Evolutionary conservation across 2,113 vertebrate genomes (phyloP).

Genomic region (Phalacrocorax brasilianus): DNA sequence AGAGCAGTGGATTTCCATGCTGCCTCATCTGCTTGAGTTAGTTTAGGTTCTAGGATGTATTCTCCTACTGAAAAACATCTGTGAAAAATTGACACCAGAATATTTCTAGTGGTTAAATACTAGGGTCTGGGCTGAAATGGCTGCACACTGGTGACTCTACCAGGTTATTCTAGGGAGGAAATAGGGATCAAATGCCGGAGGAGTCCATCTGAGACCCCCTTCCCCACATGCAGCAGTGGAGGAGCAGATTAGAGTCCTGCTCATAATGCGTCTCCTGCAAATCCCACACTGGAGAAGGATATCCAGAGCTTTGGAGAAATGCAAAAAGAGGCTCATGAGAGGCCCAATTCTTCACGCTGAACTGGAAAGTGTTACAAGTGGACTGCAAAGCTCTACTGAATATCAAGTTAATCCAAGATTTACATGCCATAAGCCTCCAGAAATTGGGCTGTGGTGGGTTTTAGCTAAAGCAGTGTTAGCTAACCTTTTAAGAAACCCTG

Average conservation of each 20-base stretch:
- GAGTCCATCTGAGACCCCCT: not conserved
- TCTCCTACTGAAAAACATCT: not conserved
- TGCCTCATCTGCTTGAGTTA: not conserved
- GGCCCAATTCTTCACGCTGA: slow-evolving; percentile 39
- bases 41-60: not conserved
- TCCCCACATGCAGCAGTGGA: not conserved
- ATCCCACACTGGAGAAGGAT: slow-evolving; percentile 28
- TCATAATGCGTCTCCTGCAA: slow-evolving; percentile 25
- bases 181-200: not conserved
- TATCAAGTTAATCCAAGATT: slow-evolving; percentile 62
- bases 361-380: slow-evolving; percentile 15
- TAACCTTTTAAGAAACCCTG: slow-evolving; percentile 48
- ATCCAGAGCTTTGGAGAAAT: slow-evolving; percentile 53
- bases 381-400: slow-evolving; percentile 43
- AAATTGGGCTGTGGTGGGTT: slow-evolving; percentile 26
- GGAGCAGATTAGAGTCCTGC: slow-evolving; percentile 42
- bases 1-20: not conserved
- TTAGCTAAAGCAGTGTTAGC: slow-evolving; percentile 61
- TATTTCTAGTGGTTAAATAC: not conserved
- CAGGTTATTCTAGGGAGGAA: not conserved
- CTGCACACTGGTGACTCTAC: not conserved
- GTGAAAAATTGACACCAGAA: not conserved
- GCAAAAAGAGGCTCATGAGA: slow-evolving; percentile 48
- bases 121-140: not conserved
- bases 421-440: slow-evolving; percentile 23